Evolutionary conservation across 2,888 invertebrate genomes (phyloP).

Genomic region (Spodoptera picta): DNA sequence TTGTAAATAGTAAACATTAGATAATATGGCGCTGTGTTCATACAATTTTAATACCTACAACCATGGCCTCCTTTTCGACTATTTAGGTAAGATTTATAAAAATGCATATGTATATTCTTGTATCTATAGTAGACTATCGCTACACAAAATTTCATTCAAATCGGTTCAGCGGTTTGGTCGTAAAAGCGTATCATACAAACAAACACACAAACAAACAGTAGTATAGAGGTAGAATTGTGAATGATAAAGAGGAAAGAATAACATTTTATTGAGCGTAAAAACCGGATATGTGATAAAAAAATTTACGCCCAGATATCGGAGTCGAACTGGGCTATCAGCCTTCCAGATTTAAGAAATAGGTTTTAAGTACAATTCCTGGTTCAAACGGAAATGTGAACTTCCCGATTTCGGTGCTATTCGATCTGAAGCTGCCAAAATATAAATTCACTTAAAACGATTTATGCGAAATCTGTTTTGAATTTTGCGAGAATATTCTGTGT

Average conservation of each 20-base stretch:
- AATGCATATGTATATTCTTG: too few relatives aligned
- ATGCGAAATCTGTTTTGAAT: not conserved
- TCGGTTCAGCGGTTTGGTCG: too few relatives aligned
- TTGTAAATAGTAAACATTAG: conserved; percentile 53
- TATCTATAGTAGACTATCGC: too few relatives aligned
- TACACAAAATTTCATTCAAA: too few relatives aligned
- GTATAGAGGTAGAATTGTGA: too few relatives aligned
- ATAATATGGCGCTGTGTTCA: conserved; percentile 49
- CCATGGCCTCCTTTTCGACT: too few relatives aligned
- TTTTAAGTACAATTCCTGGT: conserved; percentile 50
- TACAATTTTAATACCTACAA: conserved; percentile 14
- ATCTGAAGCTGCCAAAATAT: conserved; percentile 22
- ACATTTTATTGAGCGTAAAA: conserved; percentile 25
- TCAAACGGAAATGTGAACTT: conserved; percentile 41
- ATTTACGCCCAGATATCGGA: conserved; percentile 30
- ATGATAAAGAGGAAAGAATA: conserved; percentile 17
- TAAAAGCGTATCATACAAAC: too few relatives aligned
- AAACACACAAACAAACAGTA: too few relatives aligned
- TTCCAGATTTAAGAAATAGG: conserved; percentile 37
- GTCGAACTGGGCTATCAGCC: conserved; percentile 37
- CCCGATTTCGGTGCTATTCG: conserved; percentile 12
- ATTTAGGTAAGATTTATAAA: too few relatives aligned
- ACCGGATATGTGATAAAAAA: conserved; percentile 28
- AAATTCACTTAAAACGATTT: conserved; percentile 6
- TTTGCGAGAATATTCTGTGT: too few relatives aligned